Conservation (phyloP, 2,113 vertebrate species). For the Sardina pilchardus region DNA sequence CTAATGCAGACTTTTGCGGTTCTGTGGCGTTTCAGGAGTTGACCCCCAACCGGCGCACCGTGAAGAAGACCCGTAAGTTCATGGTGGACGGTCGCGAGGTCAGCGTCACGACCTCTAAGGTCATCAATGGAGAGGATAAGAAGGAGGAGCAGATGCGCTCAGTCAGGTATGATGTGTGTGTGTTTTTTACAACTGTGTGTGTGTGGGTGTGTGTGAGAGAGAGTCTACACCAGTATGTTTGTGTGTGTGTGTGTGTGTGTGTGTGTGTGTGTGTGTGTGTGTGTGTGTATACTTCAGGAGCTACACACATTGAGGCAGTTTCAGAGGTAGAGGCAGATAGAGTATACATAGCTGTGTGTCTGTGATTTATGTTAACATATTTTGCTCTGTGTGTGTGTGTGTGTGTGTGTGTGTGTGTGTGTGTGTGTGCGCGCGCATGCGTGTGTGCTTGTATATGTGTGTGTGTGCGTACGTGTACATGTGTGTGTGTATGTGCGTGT, state of each 20-base stretch:
- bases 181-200: background rate
- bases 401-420: background rate
- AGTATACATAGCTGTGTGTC: background rate
- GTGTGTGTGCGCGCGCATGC: background rate
- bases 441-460: background rate
- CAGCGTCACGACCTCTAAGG: conserved; percentile 63
- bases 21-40: conserved; percentile 37
- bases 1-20: too few species aligned
- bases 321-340: too few species aligned
- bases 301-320: too few species aligned
- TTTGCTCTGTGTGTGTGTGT: background rate
- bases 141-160: conserved; percentile 60
- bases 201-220: background rate
- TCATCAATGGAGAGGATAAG: conserved; percentile 38
- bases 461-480: background rate
- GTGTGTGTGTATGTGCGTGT: background rate
- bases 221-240: too few species aligned
- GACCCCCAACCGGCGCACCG: conserved; percentile 40
- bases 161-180: conserved; percentile 50
- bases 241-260: too few species aligned
- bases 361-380: background rate
- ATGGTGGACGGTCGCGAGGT: conserved; percentile 68
- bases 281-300: too few species aligned
- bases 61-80: conserved; percentile 62
- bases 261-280: too few species aligned